Percentiles rank a stretch among this genome's conserved stretches.
These are phyloP conservation scores for Phocides pigmalion DNA, from an alignment of 1,140 invertebrate genomes.

Conservation along the genomic window DNA sequence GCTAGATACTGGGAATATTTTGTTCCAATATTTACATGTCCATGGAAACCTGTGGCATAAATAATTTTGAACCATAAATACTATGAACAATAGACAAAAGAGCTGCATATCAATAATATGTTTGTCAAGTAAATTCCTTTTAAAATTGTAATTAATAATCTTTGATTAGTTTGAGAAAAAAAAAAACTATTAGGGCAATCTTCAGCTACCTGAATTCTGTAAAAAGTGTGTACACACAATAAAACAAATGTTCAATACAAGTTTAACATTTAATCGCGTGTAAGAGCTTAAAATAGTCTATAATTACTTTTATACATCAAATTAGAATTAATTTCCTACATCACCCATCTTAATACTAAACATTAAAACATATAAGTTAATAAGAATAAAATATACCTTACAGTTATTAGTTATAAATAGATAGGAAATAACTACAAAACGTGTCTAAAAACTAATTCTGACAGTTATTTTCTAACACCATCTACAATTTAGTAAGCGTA, in stretches of 20 bases:
- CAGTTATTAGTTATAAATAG: conserved; percentile 13
- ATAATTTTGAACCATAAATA: no score
- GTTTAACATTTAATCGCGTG: conserved; percentile 21
- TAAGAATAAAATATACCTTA: conserved; percentile 12
- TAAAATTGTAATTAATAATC: no score
- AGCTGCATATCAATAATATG: no score
- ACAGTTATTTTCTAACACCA: conserved; percentile 38
- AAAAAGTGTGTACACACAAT: not conserved
- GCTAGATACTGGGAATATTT: no score
- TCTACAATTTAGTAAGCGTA: conserved; percentile 70
- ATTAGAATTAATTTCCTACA: not conserved
- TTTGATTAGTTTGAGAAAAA: no score
- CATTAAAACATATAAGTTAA: conserved; percentile 6
- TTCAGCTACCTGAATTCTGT: no score
- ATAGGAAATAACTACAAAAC: conserved; percentile 21
- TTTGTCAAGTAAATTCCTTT: no score
- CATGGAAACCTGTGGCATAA: no score
- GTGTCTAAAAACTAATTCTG: conserved; percentile 26
- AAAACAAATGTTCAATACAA: not conserved
- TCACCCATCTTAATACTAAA: conserved; percentile 8
- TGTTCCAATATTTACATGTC: no score
- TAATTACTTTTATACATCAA: conserved; percentile 2
- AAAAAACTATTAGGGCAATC: no score
- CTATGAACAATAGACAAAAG: no score
- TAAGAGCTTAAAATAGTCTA: conserved; percentile 14